phyloP scores from a whole-genome alignment of 1,140 invertebrate species.

The Cheumatopsyche charites region DNA sequence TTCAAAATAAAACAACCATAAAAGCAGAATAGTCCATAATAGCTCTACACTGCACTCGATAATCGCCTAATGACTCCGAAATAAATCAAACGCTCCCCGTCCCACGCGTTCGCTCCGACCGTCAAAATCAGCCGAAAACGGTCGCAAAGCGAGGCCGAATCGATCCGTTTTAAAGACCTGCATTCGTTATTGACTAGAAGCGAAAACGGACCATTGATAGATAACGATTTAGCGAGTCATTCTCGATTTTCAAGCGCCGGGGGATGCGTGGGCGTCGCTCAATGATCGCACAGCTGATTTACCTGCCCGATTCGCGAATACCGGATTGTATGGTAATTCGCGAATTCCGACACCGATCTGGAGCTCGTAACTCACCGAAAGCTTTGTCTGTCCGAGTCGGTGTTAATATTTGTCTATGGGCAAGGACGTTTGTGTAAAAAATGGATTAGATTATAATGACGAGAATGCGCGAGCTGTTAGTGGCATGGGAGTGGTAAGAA shows the following conservation, averaged over 20 bases:
- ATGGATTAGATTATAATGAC: too few species aligned
- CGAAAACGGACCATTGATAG: neutral
- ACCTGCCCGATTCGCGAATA: slow-evolving; percentile 1
- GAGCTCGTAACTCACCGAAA: slow-evolving; percentile 12
- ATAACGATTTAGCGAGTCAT: slow-evolving; percentile 15
- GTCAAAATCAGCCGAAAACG: neutral
- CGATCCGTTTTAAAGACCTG: slow-evolving; percentile 14
- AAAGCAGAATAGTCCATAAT: too few species aligned
- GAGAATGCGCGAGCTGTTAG: too few species aligned
- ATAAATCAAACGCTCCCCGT: too few species aligned
- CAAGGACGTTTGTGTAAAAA: neutral
- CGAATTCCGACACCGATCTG: neutral
- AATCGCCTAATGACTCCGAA: too few species aligned
- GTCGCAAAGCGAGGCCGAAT: slow-evolving; percentile 14
- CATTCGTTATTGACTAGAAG: neutral
- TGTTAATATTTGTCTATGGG: neutral
- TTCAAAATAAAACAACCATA: too few species aligned
- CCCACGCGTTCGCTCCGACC: neutral
- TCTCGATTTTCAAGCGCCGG: neutral
- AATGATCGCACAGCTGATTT: neutral
- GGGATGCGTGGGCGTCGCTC: neutral
- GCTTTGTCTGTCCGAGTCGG: neutral
- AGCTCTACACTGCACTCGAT: too few species aligned
- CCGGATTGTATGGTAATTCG: slow-evolving; percentile 20
- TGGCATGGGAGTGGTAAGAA: too few species aligned